A percentile compares a stretch with the other conserved stretches of the same genome.
Evolutionary conservation across 2,888 invertebrate genomes (phyloP).

Genomic region (Ennomos fuscantarius): DNA sequence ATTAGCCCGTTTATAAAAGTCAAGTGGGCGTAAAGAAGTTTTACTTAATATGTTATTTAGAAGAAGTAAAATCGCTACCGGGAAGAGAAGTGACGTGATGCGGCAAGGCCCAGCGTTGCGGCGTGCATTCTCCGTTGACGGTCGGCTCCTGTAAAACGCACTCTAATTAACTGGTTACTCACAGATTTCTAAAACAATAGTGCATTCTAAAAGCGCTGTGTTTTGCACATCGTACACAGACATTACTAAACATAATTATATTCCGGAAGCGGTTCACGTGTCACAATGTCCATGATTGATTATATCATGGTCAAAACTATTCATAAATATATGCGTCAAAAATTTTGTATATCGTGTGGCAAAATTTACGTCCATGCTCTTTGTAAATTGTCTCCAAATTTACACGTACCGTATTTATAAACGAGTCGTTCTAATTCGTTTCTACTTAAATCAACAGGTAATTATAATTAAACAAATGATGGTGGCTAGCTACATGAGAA

Average conservation of each 20-base stretch:
- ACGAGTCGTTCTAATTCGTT: background rate
- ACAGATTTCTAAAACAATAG: background rate
- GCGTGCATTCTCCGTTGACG: constrained; percentile 65
- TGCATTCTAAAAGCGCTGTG: constrained; percentile 15
- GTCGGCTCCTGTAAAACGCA: constrained; percentile 65
- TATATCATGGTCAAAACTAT: too few species aligned
- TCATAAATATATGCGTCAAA: too few species aligned
- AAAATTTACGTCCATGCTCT: too few species aligned
- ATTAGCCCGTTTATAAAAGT: too few species aligned
- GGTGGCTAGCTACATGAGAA: constrained; percentile 46
- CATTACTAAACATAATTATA: too few species aligned
- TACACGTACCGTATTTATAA: too few species aligned
- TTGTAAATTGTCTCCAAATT: too few species aligned
- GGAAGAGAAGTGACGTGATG: constrained; percentile 86
- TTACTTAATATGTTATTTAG: too few species aligned
- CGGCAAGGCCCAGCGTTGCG: constrained; percentile 83
- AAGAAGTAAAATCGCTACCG: constrained; percentile 62
- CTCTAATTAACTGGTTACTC: background rate
- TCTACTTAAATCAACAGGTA: background rate
- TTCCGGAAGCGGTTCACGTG: too few species aligned
- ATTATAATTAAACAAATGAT: constrained; percentile 26
- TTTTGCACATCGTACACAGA: background rate
- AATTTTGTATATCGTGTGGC: too few species aligned
- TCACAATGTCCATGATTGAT: too few species aligned
- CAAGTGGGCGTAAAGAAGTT: too few species aligned